Evolutionary conservation across 2,797 vertebrate genomes (phyloP).

Genomic region (Zenarchopterus dispar): DNA sequence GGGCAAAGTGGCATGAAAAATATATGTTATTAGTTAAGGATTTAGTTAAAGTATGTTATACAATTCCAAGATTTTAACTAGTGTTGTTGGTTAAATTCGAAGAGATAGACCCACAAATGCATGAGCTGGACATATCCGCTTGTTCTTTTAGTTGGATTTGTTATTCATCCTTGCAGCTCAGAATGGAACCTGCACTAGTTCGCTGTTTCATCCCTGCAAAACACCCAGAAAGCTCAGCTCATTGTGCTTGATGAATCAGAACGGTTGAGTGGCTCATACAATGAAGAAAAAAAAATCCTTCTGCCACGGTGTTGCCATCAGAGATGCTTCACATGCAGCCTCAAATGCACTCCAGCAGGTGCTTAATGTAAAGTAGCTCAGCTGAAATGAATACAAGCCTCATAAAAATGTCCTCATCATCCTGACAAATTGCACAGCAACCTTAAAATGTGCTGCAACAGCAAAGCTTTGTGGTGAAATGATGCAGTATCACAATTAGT

Average conservation of each 20-base stretch:
- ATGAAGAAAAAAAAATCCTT: conserved; percentile 8
- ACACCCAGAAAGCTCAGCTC: conserved; percentile 6
- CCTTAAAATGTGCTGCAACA: conserved; percentile 31
- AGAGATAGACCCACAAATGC: not conserved
- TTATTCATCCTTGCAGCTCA: conserved; percentile 2
- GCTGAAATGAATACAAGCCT: conserved; percentile 33
- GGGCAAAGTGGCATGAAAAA: too few relatives aligned
- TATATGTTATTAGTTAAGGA: too few relatives aligned
- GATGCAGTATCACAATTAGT: conserved; percentile 15
- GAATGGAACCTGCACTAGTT: not conserved
- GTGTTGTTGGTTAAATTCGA: not conserved
- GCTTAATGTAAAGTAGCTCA: conserved; percentile 29
- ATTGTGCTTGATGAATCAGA: conserved; percentile 37
- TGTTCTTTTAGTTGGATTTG: conserved; percentile 1
- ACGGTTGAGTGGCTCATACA: conserved; percentile 32
- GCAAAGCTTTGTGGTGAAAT: conserved; percentile 28
- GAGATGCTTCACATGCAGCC: conserved; percentile 29
- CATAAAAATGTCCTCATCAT: conserved; percentile 43
- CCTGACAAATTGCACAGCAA: conserved; percentile 33
- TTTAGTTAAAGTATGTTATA: too few relatives aligned
- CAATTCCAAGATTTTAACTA: too few relatives aligned
- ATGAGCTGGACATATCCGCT: not conserved
- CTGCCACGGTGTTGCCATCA: conserved; percentile 13
- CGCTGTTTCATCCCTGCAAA: conserved; percentile 5
- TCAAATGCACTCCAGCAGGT: conserved; percentile 24